These are phyloP conservation scores for Gisinianus flammeolus DNA, from an alignment of 2,888 invertebrate species.

Conservation along the genomic window DNA sequence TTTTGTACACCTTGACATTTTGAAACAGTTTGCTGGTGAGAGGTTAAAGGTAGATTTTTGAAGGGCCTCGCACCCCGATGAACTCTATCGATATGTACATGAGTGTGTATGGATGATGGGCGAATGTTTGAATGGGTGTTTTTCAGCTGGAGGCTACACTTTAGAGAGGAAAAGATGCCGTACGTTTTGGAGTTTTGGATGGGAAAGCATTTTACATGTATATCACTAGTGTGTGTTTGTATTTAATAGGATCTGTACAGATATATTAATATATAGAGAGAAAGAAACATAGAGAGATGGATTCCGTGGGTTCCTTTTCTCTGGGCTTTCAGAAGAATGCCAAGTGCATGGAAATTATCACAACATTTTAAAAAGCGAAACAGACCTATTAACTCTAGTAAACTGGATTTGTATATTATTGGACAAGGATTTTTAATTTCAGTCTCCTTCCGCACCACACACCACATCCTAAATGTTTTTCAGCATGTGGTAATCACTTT, in stretches of 20 bases:
- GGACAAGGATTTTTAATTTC: background rate
- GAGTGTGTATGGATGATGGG: no score
- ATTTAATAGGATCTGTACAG: no score
- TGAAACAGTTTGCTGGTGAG: no score
- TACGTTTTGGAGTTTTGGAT: background rate
- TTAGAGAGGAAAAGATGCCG: conserved; percentile 7
- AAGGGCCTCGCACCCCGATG: background rate
- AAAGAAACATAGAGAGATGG: background rate
- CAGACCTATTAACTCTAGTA: background rate
- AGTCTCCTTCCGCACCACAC: background rate
- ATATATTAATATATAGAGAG: no score
- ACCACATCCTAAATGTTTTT: background rate
- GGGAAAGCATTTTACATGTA: no score
- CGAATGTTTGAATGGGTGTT: conserved; percentile 13
- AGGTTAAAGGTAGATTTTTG: no score
- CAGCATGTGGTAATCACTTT: background rate
- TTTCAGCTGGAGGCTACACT: conserved; percentile 25
- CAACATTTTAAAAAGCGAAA: background rate
- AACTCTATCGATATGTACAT: no score
- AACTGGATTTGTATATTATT: conserved; percentile 2
- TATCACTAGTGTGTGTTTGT: no score
- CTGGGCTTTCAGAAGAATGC: background rate
- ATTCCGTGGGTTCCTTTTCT: background rate
- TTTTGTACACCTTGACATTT: no score
- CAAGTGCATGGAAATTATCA: background rate